Evolutionary conservation across 1,140 invertebrate species (phyloP), one percentile per base, ranked within the genome.

Genomic region (Apis dorsata): DNA sequence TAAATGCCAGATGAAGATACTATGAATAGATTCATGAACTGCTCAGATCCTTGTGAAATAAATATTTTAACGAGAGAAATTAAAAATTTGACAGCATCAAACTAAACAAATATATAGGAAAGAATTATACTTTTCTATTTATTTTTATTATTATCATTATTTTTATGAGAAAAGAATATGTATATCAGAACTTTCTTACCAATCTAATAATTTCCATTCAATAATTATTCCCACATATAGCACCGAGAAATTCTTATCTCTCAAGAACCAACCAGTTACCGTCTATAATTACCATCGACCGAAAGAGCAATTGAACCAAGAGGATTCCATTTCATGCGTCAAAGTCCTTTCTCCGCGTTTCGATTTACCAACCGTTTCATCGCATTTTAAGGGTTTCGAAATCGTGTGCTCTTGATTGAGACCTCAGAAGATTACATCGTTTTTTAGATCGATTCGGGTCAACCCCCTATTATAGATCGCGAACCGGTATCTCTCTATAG

Each of bases 401-500:
- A 84, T 19, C 59, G 75, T 59, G 34, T 79, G 65, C 53, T 28
- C 63, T 59, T 24, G 74, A 75, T 88, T 74, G 70, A 81, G 72
- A 70, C 69, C 77, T 55, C 53, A 51, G 53, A 34, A 55, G 77
- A 84, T 84, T 84, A 72, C 53, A 84, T 72, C 73, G 49, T 82
- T 85, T 68, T 82, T 60, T 68, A 81, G 57, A 88, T 90, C 85
- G 86, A 90, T 87, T 62, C 81, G 66, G 83, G 83, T 90, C 85
- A 90, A 90, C 72, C 74, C 70, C 63, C 80, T 81, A 70, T 87
- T 87, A 82, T 71, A 87, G 75, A 74, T 60, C 63, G 65, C 74
- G 51, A 70, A 72, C 79, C 75, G 69, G 71, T 75, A 44, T 49
- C 59, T 79, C 62, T 80, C 62, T 80, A 77, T 84, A 74, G 68